phyloP scores from a whole-genome alignment of 2,888 invertebrate species.

The Julus scandinavius region DNA sequence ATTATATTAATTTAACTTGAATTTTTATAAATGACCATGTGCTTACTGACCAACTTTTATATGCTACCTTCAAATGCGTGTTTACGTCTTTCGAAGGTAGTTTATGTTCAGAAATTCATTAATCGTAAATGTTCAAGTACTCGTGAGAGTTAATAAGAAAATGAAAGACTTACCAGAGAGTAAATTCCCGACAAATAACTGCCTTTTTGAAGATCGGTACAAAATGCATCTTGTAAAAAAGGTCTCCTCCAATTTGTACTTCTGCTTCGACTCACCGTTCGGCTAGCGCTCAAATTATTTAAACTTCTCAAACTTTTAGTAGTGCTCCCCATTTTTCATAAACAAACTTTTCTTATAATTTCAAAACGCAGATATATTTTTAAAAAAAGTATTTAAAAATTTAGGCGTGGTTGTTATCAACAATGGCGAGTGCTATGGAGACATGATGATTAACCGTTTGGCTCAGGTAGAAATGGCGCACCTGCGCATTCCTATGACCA shows the following conservation, averaged over 20 bases:
- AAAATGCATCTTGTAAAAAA: constrained; percentile 80
- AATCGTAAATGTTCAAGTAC: too few relatives aligned
- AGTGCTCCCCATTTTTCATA: constrained; percentile 50
- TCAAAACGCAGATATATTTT: not conserved
- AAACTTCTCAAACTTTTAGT: constrained; percentile 58
- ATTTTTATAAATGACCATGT: not conserved
- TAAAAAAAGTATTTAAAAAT: not conserved
- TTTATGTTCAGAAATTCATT: too few relatives aligned
- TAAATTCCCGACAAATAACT: constrained; percentile 81
- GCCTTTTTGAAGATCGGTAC: constrained; percentile 86
- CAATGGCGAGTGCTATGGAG: constrained; percentile 10
- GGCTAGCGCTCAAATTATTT: constrained; percentile 55
- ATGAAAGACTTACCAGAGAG: constrained; percentile 75
- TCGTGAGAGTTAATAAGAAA: too few relatives aligned
- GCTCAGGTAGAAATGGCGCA: constrained; percentile 40
- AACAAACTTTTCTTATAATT: not conserved
- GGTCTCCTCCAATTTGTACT: constrained; percentile 70
- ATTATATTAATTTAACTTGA: too few relatives aligned
- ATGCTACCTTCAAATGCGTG: not conserved
- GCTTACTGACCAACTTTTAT: too few relatives aligned
- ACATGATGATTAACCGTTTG: constrained; percentile 7
- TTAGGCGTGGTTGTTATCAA: constrained; percentile 46
- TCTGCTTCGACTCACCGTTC: constrained; percentile 50
- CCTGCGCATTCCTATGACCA: constrained; percentile 44
- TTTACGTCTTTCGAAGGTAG: not conserved